Percentiles rank a stretch among this genome's conserved stretches.
Evolutionary conservation across 1,140 invertebrate species (phyloP).

Genomic region (Oreohelix idahoensis): DNA sequence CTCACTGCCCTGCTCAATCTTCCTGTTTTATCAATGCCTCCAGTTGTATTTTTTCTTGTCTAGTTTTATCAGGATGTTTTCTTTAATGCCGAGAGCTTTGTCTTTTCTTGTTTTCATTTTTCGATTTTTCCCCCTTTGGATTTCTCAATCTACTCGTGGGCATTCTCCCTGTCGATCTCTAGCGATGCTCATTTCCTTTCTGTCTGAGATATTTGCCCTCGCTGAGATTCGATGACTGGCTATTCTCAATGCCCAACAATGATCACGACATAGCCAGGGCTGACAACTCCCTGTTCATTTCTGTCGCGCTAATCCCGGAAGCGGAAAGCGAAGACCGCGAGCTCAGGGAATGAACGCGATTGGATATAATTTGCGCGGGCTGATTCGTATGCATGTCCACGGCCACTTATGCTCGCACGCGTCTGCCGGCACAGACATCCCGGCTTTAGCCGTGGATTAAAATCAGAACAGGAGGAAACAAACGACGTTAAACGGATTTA

Average conservation of each 20-base stretch:
- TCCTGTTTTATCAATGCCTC: neutral
- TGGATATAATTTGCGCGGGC: slow-evolving; percentile 38
- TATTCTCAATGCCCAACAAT: slow-evolving; percentile 11
- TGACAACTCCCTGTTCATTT: slow-evolving; percentile 32
- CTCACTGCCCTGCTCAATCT: neutral
- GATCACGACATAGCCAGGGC: slow-evolving; percentile 18
- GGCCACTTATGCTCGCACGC: neutral
- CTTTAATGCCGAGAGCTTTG: neutral
- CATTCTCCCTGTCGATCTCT: neutral
- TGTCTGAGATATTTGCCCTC: slow-evolving; percentile 4
- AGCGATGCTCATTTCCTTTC: slow-evolving; percentile 21
- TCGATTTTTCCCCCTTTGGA: neutral
- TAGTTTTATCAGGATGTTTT: neutral
- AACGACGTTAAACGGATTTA: slow-evolving; percentile 24
- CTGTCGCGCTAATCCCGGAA: slow-evolving; percentile 31
- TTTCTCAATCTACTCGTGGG: neutral
- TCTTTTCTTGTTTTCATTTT: neutral
- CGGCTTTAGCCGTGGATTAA: neutral
- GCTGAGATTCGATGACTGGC: neutral
- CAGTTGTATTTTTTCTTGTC: neutral
- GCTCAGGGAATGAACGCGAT: slow-evolving; percentile 19
- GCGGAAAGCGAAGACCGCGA: slow-evolving; percentile 27
- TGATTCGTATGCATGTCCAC: slow-evolving; percentile 41
- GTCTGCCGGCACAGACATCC: neutral
- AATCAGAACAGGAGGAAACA: slow-evolving; percentile 12